These are phyloP conservation scores for Bibio marci DNA, from an alignment of 2,888 invertebrate genomes.

Conservation along the genomic window DNA sequence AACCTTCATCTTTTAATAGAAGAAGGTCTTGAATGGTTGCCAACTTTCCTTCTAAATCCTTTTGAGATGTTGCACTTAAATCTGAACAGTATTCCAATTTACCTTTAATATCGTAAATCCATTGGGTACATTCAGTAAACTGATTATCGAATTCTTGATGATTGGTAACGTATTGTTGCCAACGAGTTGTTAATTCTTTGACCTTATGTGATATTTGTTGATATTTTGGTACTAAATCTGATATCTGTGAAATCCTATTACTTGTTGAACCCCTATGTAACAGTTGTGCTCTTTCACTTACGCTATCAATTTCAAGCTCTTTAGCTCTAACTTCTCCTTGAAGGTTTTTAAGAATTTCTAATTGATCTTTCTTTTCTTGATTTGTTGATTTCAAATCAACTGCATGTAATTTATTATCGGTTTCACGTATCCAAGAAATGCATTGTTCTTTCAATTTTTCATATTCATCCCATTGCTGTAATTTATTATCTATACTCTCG, in stretches of 20 bases:
- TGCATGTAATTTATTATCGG: slow-evolving; percentile 73
- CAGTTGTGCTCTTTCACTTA: slow-evolving; percentile 79
- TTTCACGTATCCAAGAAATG: slow-evolving; percentile 70
- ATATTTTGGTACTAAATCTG: slow-evolving; percentile 82
- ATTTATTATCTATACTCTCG: slow-evolving; percentile 60
- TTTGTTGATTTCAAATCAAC: slow-evolving; percentile 71
- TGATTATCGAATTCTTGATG: slow-evolving; percentile 78
- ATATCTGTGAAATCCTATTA: slow-evolving; percentile 64
- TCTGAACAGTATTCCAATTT: slow-evolving; percentile 80
- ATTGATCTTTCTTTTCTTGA: slow-evolving; percentile 66
- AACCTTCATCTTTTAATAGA: slow-evolving; percentile 85
- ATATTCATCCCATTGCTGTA: slow-evolving; percentile 84
- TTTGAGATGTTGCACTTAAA: slow-evolving; percentile 60
- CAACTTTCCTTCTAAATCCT: slow-evolving; percentile 71
- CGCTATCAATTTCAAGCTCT: slow-evolving; percentile 80
- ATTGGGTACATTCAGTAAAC: slow-evolving; percentile 60
- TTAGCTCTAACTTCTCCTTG: slow-evolving; percentile 83
- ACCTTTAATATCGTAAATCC: slow-evolving; percentile 67
- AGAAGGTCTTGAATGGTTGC: slow-evolving; percentile 72
- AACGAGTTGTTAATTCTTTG: slow-evolving; percentile 76
- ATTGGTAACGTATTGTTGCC: slow-evolving; percentile 79
- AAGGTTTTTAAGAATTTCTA: slow-evolving; percentile 57
- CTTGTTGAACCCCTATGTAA: slow-evolving; percentile 56
- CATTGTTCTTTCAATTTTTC: slow-evolving; percentile 75
- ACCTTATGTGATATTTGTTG: slow-evolving; percentile 79